A percentile compares a stretch with the other conserved stretches of the same genome.
Conservation (phyloP, 2,113 vertebrate genomes). For the Mormyrus iriodes region DNA sequence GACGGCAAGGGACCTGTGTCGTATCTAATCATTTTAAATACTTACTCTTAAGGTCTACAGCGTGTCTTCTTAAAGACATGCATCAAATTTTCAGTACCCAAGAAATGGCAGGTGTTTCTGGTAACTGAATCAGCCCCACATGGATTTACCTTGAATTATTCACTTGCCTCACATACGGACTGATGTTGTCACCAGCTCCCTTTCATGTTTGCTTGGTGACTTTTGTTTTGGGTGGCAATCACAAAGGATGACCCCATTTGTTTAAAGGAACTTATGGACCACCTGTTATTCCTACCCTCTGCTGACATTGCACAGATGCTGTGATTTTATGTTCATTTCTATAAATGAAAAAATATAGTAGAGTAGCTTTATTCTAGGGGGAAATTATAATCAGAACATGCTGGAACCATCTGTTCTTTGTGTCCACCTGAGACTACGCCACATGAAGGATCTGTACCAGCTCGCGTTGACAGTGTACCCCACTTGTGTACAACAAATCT, state of each 20-base stretch:
- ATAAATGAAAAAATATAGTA: slow-evolving; percentile 15
- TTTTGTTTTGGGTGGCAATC: not conserved
- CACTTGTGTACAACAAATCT: not conserved
- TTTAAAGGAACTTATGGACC: slow-evolving; percentile 8
- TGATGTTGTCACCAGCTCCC: not conserved
- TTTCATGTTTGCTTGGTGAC: not conserved
- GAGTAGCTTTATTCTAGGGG: slow-evolving; percentile 16
- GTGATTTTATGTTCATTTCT: slow-evolving; percentile 2
- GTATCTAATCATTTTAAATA: not conserved
- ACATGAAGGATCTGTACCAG: not conserved
- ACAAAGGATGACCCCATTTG: slow-evolving; percentile 10
- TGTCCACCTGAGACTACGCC: not conserved
- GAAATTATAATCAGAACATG: slow-evolving; percentile 19
- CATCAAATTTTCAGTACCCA: not conserved
- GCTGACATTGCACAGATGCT: slow-evolving; percentile 10
- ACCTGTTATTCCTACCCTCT: slow-evolving; percentile 12
- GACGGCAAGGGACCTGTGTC: not conserved
- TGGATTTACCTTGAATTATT: not conserved
- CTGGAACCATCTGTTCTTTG: slow-evolving; percentile 7
- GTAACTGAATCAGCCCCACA: not conserved
- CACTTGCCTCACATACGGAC: not conserved
- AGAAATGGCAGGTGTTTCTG: not conserved
- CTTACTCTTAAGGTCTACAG: not conserved
- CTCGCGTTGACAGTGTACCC: not conserved
- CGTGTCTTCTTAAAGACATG: not conserved